Evolutionary conservation across 2,797 vertebrate species (phyloP).

Genomic region (Periophthalmus magnuspinnatus): DNA sequence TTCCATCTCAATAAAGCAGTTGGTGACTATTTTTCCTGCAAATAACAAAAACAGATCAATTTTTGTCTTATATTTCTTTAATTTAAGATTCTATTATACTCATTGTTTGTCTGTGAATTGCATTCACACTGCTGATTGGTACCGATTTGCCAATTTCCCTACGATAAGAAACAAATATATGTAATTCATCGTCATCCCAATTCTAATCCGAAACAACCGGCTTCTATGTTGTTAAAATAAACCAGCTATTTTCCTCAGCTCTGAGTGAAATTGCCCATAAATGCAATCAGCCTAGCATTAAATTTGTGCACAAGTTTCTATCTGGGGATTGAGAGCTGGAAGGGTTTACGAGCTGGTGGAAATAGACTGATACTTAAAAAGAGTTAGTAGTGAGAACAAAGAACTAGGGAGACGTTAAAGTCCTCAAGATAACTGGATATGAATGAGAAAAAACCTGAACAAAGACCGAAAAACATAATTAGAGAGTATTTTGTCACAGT

Average conservation of each 20-base stretch:
- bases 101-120: neutral
- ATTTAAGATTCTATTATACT: neutral
- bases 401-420: slow-evolving; percentile 31
- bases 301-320: neutral
- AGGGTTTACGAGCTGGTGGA: slow-evolving; percentile 27
- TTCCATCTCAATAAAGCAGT: neutral
- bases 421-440: slow-evolving; percentile 30
- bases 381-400: slow-evolving; percentile 32
- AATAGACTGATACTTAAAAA: slow-evolving; percentile 29
- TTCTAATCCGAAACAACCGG: slow-evolving; percentile 1
- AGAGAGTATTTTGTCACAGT: slow-evolving; percentile 44
- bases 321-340: slow-evolving; percentile 22
- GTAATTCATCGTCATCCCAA: neutral
- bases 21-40: neutral
- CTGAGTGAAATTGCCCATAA: slow-evolving; percentile 42
- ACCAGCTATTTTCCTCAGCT: slow-evolving; percentile 37
- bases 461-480: slow-evolving; percentile 43
- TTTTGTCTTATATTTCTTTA: neutral
- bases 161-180: neutral
- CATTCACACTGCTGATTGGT: neutral
- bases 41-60: neutral
- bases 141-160: neutral
- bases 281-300: slow-evolving; percentile 38
- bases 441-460: slow-evolving; percentile 27
- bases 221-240: neutral